Evolutionary conservation across 2,797 vertebrate species (phyloP).

Genomic region (Coreius guichenoti): DNA sequence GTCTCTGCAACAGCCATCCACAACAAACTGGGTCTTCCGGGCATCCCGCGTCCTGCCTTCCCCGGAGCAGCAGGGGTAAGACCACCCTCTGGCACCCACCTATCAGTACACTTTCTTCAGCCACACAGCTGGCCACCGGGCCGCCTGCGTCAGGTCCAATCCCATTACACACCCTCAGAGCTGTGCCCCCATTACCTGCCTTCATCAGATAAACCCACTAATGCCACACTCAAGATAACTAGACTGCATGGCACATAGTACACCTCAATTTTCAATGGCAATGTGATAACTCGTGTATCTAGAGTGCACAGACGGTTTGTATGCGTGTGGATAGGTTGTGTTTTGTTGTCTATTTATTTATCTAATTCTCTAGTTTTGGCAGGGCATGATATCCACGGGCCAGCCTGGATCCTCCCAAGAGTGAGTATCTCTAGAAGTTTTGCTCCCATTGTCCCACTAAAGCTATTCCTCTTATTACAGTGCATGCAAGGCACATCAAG

Average conservation of each 20-base stretch:
- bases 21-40: slow-evolving; percentile 98
- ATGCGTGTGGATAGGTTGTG: slow-evolving; percentile 64
- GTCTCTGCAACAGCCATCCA: slow-evolving; percentile 99
- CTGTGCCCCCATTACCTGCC: slow-evolving; percentile 72
- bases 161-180: slow-evolving; percentile 77
- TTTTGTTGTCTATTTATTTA: slow-evolving; percentile 69
- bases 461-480: background rate
- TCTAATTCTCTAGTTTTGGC: slow-evolving; percentile 92
- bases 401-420: slow-evolving; percentile 99
- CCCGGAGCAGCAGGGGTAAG: slow-evolving; percentile 97
- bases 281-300: slow-evolving; percentile 50
- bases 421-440: slow-evolving; percentile 81
- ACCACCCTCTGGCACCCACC: slow-evolving; percentile 64
- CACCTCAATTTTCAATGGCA: slow-evolving; percentile 44
- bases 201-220: slow-evolving; percentile 78
- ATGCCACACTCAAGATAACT: slow-evolving; percentile 77
- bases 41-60: slow-evolving; percentile 95
- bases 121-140: slow-evolving; percentile 33
- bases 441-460: background rate
- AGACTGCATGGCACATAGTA: slow-evolving; percentile 48
- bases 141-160: slow-evolving; percentile 70
- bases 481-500: background rate
- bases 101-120: slow-evolving; percentile 27
- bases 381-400: slow-evolving; percentile 95
- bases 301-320: slow-evolving; percentile 61